phyloP scores from a whole-genome alignment of 2,797 vertebrate genomes.

The Glyptemys insculpta region DNA sequence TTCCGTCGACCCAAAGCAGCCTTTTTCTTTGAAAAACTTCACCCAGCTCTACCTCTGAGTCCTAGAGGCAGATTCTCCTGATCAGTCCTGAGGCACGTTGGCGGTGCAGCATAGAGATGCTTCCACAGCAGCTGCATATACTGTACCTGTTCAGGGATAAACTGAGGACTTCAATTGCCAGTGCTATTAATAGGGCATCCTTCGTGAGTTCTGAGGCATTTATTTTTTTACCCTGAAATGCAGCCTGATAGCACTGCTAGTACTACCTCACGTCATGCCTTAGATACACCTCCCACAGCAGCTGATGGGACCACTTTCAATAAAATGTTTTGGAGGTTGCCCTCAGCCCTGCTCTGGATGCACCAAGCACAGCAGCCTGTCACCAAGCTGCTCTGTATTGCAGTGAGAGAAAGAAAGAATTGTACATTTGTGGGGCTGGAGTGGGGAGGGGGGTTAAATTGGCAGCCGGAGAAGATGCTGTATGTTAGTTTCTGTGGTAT shows the following conservation, averaged over 20 bases:
- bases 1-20: no score
- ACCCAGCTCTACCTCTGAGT: background rate
- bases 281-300: background rate
- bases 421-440: background rate
- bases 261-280: background rate
- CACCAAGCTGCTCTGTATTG: constrained; percentile 1
- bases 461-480: constrained; percentile 70
- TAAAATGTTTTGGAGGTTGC: background rate
- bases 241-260: background rate
- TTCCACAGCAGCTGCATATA: background rate
- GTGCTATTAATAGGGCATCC: background rate
- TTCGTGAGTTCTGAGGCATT: background rate
- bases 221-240: background rate
- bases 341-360: background rate
- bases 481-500: constrained; percentile 71
- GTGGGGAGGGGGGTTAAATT: constrained; percentile 43
- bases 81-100: background rate
- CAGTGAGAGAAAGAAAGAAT: background rate
- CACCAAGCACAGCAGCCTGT: background rate
- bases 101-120: background rate
- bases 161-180: background rate
- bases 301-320: background rate
- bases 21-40: background rate
- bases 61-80: background rate
- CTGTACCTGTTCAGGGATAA: background rate